phyloP scores from a whole-genome alignment of 1,140 invertebrate species.

The Pseudomyrmex sp. region DNA sequence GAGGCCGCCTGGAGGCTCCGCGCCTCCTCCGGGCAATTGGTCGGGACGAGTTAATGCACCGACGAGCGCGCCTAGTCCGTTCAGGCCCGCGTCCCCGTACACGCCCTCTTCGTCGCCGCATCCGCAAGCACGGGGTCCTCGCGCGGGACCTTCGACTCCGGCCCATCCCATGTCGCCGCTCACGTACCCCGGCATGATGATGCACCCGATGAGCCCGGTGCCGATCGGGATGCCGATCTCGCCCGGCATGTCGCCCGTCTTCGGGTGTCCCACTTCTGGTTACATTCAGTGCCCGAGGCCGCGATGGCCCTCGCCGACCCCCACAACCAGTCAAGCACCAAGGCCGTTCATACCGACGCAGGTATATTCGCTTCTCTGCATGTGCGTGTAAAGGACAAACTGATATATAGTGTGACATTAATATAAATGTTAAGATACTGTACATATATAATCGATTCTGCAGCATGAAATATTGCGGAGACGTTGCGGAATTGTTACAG shows the following conservation, averaged over 20 bases:
- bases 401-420: neutral
- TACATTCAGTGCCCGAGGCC: conserved; percentile 88
- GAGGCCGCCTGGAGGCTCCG: conserved; percentile 82
- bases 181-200: conserved; percentile 74
- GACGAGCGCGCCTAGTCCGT: conserved; percentile 69
- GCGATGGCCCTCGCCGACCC: conserved; percentile 86
- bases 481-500: too few species aligned
- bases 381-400: neutral
- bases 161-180: conserved; percentile 78
- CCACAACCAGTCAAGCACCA: conserved; percentile 81
- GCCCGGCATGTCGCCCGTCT: conserved; percentile 82
- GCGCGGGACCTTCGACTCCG: conserved; percentile 71
- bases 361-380: conserved; percentile 19
- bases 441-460: too few species aligned
- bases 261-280: conserved; percentile 79
- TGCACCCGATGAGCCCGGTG: conserved; percentile 83
- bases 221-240: conserved; percentile 82
- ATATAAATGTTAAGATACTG: too few species aligned
- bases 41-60: conserved; percentile 79
- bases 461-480: too few species aligned
- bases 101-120: conserved; percentile 63
- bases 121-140: conserved; percentile 53
- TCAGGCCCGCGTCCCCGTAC: conserved; percentile 54
- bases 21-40: conserved; percentile 70
- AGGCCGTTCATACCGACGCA: conserved; percentile 82